Evolutionary conservation across 2,888 invertebrate species (phyloP).

Genomic region (Malthinus seriepunctatus): DNA sequence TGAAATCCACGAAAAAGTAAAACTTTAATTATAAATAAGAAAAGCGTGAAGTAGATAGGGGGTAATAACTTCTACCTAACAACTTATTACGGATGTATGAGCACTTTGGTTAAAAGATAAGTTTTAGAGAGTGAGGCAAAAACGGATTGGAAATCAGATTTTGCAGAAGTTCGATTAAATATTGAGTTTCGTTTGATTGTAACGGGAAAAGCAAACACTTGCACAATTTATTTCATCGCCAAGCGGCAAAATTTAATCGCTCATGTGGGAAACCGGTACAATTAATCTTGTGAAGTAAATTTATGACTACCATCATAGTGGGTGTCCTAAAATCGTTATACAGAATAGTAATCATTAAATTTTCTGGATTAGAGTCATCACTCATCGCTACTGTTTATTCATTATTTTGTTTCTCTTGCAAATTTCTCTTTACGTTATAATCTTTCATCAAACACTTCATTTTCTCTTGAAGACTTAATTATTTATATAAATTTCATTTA

Average conservation of each 20-base stretch:
- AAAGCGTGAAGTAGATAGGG: too few relatives aligned
- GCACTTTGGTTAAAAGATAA: too few relatives aligned
- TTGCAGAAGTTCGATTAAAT: conserved; percentile 34
- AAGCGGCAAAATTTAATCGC: conserved; percentile 42
- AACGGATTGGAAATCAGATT: conserved; percentile 3
- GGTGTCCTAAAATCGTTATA: conserved; percentile 35
- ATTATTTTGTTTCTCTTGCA: conserved; percentile 12
- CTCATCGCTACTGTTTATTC: conserved; percentile 13
- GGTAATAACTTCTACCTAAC: too few relatives aligned
- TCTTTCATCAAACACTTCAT: not conserved
- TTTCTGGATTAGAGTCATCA: conserved; percentile 27
- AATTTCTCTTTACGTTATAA: conserved; percentile 6
- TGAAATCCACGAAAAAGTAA: too few relatives aligned
- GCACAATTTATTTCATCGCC: conserved; percentile 39
- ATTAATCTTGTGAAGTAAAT: conserved; percentile 41
- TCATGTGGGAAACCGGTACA: conserved; percentile 41
- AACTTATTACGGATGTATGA: too few relatives aligned
- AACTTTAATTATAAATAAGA: too few relatives aligned
- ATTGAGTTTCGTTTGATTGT: conserved; percentile 35
- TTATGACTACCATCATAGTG: conserved; percentile 37
- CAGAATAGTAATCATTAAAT: conserved; percentile 39
- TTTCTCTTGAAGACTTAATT: too few relatives aligned
- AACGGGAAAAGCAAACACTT: conserved; percentile 40
- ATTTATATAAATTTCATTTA: too few relatives aligned
- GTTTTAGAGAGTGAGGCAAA: too few relatives aligned